These are phyloP conservation scores for Caenorhabditis sp. DNA, from an alignment of 2,888 invertebrate genomes.

Conservation along the genomic window DNA sequence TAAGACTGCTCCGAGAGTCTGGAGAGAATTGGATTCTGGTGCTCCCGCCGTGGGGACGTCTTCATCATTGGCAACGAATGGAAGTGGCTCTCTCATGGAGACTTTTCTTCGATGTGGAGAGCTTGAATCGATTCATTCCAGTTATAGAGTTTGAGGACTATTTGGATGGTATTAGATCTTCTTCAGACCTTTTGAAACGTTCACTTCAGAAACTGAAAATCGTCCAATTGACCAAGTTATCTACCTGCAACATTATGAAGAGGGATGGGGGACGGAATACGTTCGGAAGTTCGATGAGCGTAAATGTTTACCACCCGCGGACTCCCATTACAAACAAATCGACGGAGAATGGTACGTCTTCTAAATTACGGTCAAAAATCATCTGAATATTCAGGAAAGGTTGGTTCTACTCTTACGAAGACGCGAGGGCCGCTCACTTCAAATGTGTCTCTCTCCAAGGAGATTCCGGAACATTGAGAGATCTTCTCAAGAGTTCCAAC, in stretches of 20 bases:
- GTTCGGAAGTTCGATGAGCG: conserved; percentile 89
- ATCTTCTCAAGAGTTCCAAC: conserved; percentile 58
- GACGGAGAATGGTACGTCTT: conserved; percentile 66
- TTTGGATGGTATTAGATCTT: conserved; percentile 85
- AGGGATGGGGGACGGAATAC: conserved; percentile 91
- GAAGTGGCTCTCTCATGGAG: conserved; percentile 87
- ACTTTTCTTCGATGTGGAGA: conserved; percentile 90
- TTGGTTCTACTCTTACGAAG: conserved; percentile 88
- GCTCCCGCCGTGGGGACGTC: conserved; percentile 93
- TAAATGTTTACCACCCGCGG: conserved; percentile 84
- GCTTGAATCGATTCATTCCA: conserved; percentile 90
- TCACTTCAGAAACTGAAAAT: conserved; percentile 44
- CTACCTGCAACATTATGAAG: conserved; percentile 91
- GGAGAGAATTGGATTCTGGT: conserved; percentile 85
- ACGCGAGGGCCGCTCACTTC: conserved; percentile 87
- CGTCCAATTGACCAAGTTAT: conserved; percentile 86
- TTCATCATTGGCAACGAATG: conserved; percentile 92
- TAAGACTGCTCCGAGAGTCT: conserved; percentile 87
- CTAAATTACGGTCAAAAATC: not conserved
- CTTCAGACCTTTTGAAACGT: not conserved
- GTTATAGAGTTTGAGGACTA: conserved; percentile 92
- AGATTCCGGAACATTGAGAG: conserved; percentile 75
- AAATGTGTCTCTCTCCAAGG: conserved; percentile 88
- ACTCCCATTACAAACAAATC: conserved; percentile 30
- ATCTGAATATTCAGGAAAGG: conserved; percentile 83